Percentiles rank a stretch among this genome's conserved stretches.
Evolutionary conservation across 2,888 invertebrate species (phyloP).

Genomic region (Andrena haemorrhoa): DNA sequence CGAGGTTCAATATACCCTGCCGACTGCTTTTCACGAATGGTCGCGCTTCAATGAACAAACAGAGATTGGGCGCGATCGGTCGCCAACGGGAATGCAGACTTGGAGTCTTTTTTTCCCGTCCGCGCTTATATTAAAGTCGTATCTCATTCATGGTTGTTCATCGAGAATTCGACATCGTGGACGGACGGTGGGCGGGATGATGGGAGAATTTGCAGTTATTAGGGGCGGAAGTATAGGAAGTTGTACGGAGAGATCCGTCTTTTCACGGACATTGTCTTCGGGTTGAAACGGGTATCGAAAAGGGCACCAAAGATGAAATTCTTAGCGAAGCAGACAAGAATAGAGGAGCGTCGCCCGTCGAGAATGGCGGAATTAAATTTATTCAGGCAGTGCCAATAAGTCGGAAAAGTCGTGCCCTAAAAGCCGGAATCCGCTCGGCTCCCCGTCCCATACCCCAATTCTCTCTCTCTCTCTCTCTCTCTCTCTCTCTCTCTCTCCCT

Average conservation of each 20-base stretch:
- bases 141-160: constrained; percentile 37
- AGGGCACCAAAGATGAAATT: constrained; percentile 78
- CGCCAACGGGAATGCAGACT: constrained; percentile 47
- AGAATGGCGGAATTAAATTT: constrained; percentile 82
- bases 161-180: constrained; percentile 16
- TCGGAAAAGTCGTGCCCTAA: constrained; percentile 81
- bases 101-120: constrained; percentile 2
- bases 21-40: constrained; percentile 57
- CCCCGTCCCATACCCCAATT: constrained; percentile 50
- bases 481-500: too few relatives aligned
- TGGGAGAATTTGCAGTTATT: constrained; percentile 39
- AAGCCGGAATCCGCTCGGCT: constrained; percentile 77
- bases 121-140: constrained; percentile 47
- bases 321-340: constrained; percentile 73
- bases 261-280: constrained; percentile 55
- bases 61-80: constrained; percentile 46
- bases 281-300: constrained; percentile 71
- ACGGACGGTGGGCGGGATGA: neutral
- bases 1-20: constrained; percentile 47
- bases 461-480: neutral
- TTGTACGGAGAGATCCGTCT: constrained; percentile 22
- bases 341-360: constrained; percentile 70
- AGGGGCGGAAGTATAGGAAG: constrained; percentile 21
- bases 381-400: constrained; percentile 83
- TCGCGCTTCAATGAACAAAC: constrained; percentile 64